Evolutionary conservation across 2,888 invertebrate species (phyloP), one percentile per base, ranked within the genome.

Genomic region (Tryphoninae sp.): DNA sequence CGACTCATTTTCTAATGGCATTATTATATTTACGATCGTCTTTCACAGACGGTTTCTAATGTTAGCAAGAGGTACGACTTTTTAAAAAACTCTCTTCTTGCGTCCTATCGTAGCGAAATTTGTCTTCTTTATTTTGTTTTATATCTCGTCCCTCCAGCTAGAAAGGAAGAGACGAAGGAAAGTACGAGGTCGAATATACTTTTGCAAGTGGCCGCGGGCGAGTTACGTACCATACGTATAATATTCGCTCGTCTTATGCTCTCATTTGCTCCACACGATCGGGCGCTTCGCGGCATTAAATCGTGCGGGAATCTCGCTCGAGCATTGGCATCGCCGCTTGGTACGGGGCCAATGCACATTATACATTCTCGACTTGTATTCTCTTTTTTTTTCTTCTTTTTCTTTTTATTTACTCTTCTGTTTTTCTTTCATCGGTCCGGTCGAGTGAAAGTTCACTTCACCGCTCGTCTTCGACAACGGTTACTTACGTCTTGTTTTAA

Each of bases 371-470:
- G 26, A 40, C 33, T 42, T 40, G 51, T 53, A 11, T 40, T 58
- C 13, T 13, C 42, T 9, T 22, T 58, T 19, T 22, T 42, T 69
- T 8, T 8, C 53, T 16, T 33, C 19, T 40, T 19, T 61, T 40
- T 22, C 13, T 22, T 19, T 55, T 55, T 55, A 22, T 19, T 16
- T 55, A n/a, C 9, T 55, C 22, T 19, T 6, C 9, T 59, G 19
- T 13, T 22, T 22, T 26, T 26, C 26, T 22, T 62, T 33, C 62
- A 40, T 62, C 62, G 59, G 23, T 22, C 23, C 26, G 78, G 23
- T 78, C 45, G 71, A 81, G 81, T 81, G 81, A 81, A 81, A 81
- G 81, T 81, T 74, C 42, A 65, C 40, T 33, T 67, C 23, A 53
- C 33, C 42, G 77, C 45, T 53, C 73, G 62, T 81, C 68, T 64